A percentile compares a stretch with the other conserved stretches of the same genome.
phyloP scores from a whole-genome alignment of 2,888 invertebrate species.

The Drosophila meridionalis region DNA sequence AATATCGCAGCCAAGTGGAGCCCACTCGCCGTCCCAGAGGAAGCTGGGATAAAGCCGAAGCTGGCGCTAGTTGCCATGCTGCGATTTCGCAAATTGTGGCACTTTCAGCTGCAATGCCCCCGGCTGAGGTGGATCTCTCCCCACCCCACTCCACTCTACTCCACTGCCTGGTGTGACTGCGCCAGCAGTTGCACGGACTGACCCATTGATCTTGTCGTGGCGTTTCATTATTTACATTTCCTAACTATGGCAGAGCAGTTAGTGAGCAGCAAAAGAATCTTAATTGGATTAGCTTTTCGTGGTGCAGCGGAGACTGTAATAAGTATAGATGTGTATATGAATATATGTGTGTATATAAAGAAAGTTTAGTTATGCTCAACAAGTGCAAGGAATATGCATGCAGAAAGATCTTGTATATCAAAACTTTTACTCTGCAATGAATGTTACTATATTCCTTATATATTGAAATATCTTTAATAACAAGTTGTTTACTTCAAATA shows the following conservation, averaged over 20 bases:
- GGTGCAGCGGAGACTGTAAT: neutral
- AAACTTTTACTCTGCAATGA: neutral
- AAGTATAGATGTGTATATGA: no score
- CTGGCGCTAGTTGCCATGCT: constrained; percentile 72
- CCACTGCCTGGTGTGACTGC: constrained; percentile 18
- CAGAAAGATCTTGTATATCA: neutral
- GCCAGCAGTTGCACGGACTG: constrained; percentile 40
- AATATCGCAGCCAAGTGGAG: constrained; percentile 70
- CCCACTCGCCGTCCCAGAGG: constrained; percentile 39
- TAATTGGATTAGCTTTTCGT: neutral
- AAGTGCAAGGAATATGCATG: neutral
- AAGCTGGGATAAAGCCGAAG: constrained; percentile 16
- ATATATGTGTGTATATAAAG: neutral
- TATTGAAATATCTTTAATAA: no score
- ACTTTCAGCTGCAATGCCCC: constrained; percentile 49
- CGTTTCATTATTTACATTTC: constrained; percentile 41
- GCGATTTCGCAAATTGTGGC: constrained; percentile 70
- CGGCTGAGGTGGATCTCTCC: constrained; percentile 47
- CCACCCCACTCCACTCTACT: neutral
- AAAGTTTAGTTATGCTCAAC: neutral
- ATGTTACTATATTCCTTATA: no score
- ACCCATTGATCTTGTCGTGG: constrained; percentile 50
- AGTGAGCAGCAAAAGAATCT: constrained; percentile 1
- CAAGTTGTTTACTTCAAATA: no score
- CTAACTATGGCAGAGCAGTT: constrained; percentile 18